These are phyloP conservation scores for Anableps anableps DNA, from an alignment of 2,797 vertebrate species.

Conservation along the genomic window DNA sequence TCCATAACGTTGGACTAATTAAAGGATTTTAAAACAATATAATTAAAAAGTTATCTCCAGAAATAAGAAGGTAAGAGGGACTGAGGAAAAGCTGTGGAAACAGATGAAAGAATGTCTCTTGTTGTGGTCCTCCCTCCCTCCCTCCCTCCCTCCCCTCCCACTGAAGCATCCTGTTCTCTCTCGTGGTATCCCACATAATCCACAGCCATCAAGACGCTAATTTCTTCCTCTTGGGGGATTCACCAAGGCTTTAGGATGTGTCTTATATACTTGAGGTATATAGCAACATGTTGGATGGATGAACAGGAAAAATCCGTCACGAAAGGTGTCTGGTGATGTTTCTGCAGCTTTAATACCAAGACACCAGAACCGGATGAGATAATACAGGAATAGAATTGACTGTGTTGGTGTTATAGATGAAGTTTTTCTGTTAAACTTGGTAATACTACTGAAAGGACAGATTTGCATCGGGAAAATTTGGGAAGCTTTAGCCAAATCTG, in stretches of 20 bases:
- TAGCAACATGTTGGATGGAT: slow-evolving; percentile 4
- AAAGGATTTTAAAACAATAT: slow-evolving; percentile 32
- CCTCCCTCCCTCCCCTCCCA: slow-evolving; percentile 3
- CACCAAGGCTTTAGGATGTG: slow-evolving; percentile 32
- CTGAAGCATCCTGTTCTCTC: slow-evolving; percentile 27
- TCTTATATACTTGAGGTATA: slow-evolving; percentile 7
- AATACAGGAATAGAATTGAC: background rate
- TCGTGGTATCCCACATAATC: slow-evolving; percentile 44
- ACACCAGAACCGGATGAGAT: background rate
- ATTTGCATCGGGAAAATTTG: background rate
- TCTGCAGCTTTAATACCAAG: background rate
- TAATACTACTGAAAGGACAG: background rate
- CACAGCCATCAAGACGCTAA: slow-evolving; percentile 38
- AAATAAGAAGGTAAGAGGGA: slow-evolving; percentile 8
- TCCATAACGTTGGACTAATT: slow-evolving; percentile 26
- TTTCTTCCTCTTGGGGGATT: slow-evolving; percentile 44
- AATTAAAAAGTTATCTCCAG: slow-evolving; percentile 22
- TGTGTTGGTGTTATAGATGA: background rate
- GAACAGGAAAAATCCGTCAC: background rate
- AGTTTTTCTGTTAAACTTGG: background rate
- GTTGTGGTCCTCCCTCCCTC: slow-evolving; percentile 5
- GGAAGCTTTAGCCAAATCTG: background rate
- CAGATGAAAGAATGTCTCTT: slow-evolving; percentile 13
- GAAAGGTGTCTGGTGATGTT: background rate
- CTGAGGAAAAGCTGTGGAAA: slow-evolving; percentile 3